Conservation (phyloP, 2,888 invertebrate species). For the Operophtera brumata region DNA sequence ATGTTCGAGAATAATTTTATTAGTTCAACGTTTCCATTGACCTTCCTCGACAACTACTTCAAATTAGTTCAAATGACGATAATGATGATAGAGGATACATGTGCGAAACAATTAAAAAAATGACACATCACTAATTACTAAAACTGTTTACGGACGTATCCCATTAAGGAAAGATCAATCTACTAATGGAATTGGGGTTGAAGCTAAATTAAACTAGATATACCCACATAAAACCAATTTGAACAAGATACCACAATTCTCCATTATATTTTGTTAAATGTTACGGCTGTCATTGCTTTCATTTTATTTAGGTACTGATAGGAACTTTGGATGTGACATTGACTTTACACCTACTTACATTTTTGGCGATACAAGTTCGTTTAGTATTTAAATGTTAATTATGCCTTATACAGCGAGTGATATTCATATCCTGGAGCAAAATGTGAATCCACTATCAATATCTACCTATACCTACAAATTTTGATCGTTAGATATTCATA, state of each 20-base stretch:
- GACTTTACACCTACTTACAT: conserved; percentile 13
- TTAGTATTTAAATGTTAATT: conserved; percentile 18
- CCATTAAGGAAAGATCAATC: conserved; percentile 56
- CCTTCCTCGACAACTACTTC: conserved; percentile 26
- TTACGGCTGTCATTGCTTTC: conserved; percentile 12
- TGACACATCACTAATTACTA: conserved; percentile 32
- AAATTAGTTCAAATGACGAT: conserved; percentile 31
- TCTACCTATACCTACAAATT: too few relatives aligned
- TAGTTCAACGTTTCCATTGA: conserved; percentile 17
- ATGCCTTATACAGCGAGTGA: conserved; percentile 2
- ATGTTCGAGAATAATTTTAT: conserved; percentile 7
- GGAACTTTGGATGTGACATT: conserved; percentile 16
- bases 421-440: conserved; percentile 2
- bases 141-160: conserved; percentile 38
- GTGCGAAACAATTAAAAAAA: conserved; percentile 43
- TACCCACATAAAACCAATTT: conserved; percentile 35
- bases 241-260: background rate
- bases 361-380: conserved; percentile 12
- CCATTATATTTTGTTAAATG: background rate
- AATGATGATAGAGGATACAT: conserved; percentile 38
- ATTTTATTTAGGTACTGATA: background rate
- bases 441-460: background rate
- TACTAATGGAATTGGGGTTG: conserved; percentile 44
- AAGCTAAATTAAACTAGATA: conserved; percentile 41
- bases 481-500: too few relatives aligned